A percentile compares a stretch with the other conserved stretches of the same genome.
Evolutionary conservation across 1,140 invertebrate species (phyloP).

Genomic region (Rhynchophorus ferrugineus): DNA sequence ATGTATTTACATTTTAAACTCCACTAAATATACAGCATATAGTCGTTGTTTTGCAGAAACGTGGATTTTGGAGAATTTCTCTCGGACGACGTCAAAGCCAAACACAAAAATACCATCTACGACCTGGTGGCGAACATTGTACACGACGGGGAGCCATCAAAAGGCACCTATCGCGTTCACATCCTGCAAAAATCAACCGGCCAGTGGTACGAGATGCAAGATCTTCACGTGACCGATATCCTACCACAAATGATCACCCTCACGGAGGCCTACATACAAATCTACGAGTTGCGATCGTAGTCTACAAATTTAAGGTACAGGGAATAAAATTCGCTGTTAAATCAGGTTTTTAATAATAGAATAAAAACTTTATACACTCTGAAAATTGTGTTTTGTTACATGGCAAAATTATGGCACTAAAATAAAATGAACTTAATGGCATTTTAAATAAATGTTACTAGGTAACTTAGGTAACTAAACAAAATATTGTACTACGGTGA

Average conservation of each 20-base stretch:
- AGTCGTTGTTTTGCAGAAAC: conserved; percentile 77
- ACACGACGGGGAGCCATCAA: conserved; percentile 92
- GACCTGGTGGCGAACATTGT: conserved; percentile 97
- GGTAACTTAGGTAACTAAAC: no score
- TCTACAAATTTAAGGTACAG: no score
- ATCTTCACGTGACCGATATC: conserved; percentile 96
- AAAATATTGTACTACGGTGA: no score
- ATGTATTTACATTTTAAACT: no score
- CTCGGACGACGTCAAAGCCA: conserved; percentile 71
- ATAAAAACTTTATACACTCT: no score
- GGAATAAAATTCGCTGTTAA: no score
- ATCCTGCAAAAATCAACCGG: conserved; percentile 88
- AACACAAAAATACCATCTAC: conserved; percentile 77
- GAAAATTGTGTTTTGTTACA: no score
- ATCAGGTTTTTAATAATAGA: no score
- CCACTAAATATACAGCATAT: no score
- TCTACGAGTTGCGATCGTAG: conserved; percentile 51
- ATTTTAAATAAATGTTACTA: no score
- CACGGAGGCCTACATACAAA: conserved; percentile 97
- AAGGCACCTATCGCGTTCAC: conserved; percentile 93
- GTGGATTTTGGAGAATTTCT: conserved; percentile 97
- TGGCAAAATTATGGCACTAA: no score
- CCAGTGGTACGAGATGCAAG: conserved; percentile 93
- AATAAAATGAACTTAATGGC: no score
- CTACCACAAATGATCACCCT: conserved; percentile 99